Percentiles rank a stretch among this genome's conserved stretches.
phyloP scores from a whole-genome alignment of 2,797 vertebrate genomes.

The Sebastes flavidus region DNA sequence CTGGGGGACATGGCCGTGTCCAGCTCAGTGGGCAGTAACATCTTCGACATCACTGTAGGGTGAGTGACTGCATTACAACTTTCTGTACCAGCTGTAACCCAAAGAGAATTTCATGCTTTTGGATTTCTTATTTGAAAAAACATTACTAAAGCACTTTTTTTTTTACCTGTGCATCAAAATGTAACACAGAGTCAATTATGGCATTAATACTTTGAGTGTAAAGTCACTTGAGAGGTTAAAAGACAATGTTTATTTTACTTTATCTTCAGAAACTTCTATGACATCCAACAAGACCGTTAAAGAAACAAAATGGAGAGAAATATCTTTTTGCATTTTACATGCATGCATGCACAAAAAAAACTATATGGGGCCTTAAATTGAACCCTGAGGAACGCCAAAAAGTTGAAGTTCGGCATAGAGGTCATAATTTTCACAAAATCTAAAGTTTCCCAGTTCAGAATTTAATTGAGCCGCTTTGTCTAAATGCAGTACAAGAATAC shows the following conservation, averaged over 20 bases:
- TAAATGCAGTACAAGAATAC: neutral
- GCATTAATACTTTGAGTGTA: neutral
- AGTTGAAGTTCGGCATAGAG: neutral
- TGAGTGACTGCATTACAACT: constrained; percentile 6
- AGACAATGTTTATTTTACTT: too few relatives aligned
- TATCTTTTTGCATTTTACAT: neutral
- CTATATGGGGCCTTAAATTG: neutral
- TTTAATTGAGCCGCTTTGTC: neutral
- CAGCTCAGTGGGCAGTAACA: constrained; percentile 95
- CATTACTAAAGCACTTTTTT: neutral
- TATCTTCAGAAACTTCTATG: too few relatives aligned
- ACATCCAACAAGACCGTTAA: too few relatives aligned
- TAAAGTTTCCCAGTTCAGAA: too few relatives aligned
- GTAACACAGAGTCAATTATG: too few relatives aligned
- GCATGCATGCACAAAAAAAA: neutral
- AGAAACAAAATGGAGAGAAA: neutral
- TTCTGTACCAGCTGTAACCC: neutral
- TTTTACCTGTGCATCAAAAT: too few relatives aligned
- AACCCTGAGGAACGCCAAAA: neutral
- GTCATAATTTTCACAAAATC: too few relatives aligned
- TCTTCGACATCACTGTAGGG: constrained; percentile 91
- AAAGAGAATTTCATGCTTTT: neutral
- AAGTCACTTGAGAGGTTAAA: too few relatives aligned
- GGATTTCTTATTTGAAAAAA: neutral
- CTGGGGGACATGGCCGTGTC: constrained; percentile 96